phyloP scores from a whole-genome alignment of 2,888 invertebrate genomes.

The Diploptera punctata region DNA sequence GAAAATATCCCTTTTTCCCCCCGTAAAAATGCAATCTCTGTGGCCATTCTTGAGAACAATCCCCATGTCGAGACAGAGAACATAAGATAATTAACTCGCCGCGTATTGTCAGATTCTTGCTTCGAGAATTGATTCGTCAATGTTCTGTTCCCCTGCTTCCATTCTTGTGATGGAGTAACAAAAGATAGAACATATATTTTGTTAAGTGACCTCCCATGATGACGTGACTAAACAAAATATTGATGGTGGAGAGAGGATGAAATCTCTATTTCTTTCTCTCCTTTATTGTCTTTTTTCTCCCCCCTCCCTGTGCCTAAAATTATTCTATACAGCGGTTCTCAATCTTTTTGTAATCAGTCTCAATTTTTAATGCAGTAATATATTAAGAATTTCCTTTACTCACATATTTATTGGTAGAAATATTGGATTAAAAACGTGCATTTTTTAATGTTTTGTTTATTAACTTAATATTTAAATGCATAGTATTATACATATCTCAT shows the following conservation, averaged over 20 bases:
- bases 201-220: conserved; percentile 17
- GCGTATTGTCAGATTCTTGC: not conserved
- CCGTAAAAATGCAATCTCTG: conserved; percentile 9
- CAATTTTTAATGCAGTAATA: too few relatives aligned
- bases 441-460: too few relatives aligned
- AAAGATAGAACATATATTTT: conserved; percentile 14
- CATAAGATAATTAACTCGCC: not conserved
- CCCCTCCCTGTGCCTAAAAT: not conserved
- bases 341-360: too few relatives aligned
- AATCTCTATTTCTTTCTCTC: conserved; percentile 20
- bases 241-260: conserved; percentile 11
- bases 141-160: not conserved
- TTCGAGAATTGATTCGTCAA: conserved; percentile 24
- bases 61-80: too few relatives aligned
- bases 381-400: too few relatives aligned
- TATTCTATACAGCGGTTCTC: too few relatives aligned
- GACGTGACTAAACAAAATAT: conserved; percentile 23
- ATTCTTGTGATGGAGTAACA: not conserved
- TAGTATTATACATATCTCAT: too few relatives aligned
- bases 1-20: not conserved
- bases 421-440: too few relatives aligned
- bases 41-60: conserved; percentile 3
- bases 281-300: conserved; percentile 4
- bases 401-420: too few relatives aligned
- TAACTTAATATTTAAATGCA: too few relatives aligned